Conservation (phyloP, 2,888 invertebrate species). For the Adineta ricciae region DNA sequence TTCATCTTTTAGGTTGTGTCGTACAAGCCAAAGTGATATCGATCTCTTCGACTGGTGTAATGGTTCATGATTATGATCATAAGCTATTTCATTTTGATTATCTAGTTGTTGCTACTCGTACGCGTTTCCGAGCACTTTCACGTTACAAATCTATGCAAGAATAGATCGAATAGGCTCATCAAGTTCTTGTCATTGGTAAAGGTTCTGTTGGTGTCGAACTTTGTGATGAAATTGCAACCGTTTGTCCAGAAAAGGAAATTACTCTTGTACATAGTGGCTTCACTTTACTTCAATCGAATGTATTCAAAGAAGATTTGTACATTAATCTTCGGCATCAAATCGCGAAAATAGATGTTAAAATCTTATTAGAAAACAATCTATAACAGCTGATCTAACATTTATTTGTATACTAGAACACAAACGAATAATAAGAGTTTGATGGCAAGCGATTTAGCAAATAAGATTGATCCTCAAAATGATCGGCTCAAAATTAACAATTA, state of each 20-base stretch:
- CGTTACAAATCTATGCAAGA: background rate
- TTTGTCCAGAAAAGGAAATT: conserved; percentile 35
- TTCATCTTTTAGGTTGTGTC: background rate
- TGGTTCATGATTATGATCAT: background rate
- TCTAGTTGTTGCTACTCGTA: conserved; percentile 11
- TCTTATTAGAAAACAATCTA: conserved; percentile 6
- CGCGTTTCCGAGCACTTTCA: background rate
- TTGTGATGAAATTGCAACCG: conserved; percentile 34
- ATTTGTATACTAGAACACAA: conserved; percentile 26
- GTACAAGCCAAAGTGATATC: background rate
- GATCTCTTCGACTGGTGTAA: background rate
- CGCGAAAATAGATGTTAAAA: background rate
- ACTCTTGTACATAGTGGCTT: conserved; percentile 32
- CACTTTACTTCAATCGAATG: conserved; percentile 25
- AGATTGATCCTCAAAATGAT: conserved; percentile 23
- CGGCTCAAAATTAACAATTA: conserved; percentile 35
- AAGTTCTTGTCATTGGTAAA: conserved; percentile 35
- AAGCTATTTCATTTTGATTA: background rate
- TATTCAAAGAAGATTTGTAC: conserved; percentile 23
- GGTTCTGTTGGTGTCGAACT: conserved; percentile 36
- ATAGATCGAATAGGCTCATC: background rate
- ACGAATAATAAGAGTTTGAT: conserved; percentile 22
- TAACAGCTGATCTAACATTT: conserved; percentile 34
- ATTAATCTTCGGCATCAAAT: background rate
- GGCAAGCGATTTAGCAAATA: background rate